Conservation (phyloP, 2,888 invertebrate species). For the Hemithea aestivaria region DNA sequence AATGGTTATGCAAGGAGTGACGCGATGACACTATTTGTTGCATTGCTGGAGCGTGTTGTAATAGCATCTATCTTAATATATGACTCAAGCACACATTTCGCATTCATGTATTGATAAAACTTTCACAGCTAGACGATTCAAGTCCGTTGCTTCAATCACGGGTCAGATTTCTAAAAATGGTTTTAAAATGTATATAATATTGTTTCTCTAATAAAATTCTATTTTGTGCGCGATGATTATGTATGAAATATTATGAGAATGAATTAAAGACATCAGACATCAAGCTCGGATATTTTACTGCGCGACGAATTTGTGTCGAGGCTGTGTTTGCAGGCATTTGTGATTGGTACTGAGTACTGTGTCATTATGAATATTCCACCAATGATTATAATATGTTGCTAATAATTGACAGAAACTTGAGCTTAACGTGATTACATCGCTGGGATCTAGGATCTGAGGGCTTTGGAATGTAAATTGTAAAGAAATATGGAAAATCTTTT, state of each 20-base stretch:
- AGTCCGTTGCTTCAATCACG: too few relatives aligned
- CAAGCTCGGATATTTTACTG: constrained; percentile 61
- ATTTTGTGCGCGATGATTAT: too few relatives aligned
- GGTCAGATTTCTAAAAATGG: too few relatives aligned
- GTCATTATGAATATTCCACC: constrained; percentile 32
- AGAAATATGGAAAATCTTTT: too few relatives aligned
- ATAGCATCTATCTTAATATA: constrained; percentile 16
- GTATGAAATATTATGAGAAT: constrained; percentile 18
- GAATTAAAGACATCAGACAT: constrained; percentile 44
- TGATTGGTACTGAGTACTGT: constrained; percentile 42
- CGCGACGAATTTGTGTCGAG: constrained; percentile 69
- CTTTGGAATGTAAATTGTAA: too few relatives aligned
- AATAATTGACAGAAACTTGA: constrained; percentile 20
- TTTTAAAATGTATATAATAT: too few relatives aligned
- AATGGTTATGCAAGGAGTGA: constrained; percentile 1
- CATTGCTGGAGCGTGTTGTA: not conserved
- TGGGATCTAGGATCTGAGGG: constrained; percentile 6
- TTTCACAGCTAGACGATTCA: too few relatives aligned
- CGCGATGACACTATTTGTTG: constrained; percentile 1
- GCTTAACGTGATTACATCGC: constrained; percentile 6
- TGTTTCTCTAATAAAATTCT: too few relatives aligned
- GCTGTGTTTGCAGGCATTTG: constrained; percentile 58
- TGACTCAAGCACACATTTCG: not conserved
- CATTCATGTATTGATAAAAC: too few relatives aligned
- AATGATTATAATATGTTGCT: constrained; percentile 25